phyloP scores from a whole-genome alignment of 2,797 vertebrate genomes.

The Cirrhinus molitorella region DNA sequence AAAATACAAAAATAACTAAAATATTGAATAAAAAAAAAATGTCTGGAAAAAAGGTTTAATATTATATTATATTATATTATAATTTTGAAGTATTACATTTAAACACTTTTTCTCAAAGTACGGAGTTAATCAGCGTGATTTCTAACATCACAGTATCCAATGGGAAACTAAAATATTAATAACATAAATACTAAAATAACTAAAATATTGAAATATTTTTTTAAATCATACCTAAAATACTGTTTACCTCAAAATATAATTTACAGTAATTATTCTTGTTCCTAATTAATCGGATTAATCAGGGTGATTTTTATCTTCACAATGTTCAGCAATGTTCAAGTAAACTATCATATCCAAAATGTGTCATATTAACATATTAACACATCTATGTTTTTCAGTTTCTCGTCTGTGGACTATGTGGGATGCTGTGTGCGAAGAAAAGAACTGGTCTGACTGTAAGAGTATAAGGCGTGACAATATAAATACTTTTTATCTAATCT shows the following conservation, averaged over 20 bases:
- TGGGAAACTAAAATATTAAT: too few species aligned
- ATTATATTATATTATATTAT: background rate
- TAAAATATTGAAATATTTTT: too few species aligned
- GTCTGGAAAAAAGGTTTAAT: too few species aligned
- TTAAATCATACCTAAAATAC: background rate
- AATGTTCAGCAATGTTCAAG: background rate
- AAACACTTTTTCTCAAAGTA: background rate
- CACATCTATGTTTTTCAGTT: conserved; percentile 77
- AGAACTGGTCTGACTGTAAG: conserved; percentile 88
- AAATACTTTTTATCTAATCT: conserved; percentile 18
- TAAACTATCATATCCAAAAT: background rate
- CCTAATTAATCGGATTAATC: background rate
- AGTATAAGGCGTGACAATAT: conserved; percentile 47
- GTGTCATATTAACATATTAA: background rate
- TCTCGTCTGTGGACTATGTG: conserved; percentile 85
- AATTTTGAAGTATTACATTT: background rate
- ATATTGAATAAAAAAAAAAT: background rate
- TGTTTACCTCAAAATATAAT: background rate
- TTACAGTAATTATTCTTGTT: background rate
- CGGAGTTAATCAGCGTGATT: background rate
- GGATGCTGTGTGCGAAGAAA: conserved; percentile 87
- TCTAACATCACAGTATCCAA: background rate
- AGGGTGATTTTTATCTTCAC: too few species aligned
- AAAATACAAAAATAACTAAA: too few species aligned
- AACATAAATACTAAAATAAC: too few species aligned